Evolutionary conservation across 2,797 vertebrate species (phyloP), one percentile per base, ranked within the genome.

Genomic region (Chaunax sp.): DNA sequence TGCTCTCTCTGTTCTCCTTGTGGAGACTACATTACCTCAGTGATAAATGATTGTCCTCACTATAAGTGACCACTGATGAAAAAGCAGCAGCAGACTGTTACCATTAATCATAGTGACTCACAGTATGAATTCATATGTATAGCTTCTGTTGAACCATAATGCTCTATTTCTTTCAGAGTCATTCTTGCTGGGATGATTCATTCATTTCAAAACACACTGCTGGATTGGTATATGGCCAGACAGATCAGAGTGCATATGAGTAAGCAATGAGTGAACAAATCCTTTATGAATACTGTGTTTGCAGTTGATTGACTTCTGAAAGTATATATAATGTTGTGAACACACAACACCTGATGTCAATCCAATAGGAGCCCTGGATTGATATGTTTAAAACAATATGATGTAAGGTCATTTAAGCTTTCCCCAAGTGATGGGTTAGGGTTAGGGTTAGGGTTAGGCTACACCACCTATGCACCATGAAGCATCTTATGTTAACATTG

Each of bases 31-130:
- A 75, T 80, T 67, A 77, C n/a, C 40, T 51, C 68, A 11, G 60
- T 84, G 75, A 82, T 82, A 67, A 86, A 84, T 70, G 64, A 72
- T 63, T 64, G 33, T 69, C 52, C 62, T 72, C 65, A 60, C 23
- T 75, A 38, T 80, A 80, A 80, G 65, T 68, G 71, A 75, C 33
- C 51, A 26, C 43, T 80, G 71, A 81, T 75, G 57, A 57, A 25
- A 62, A 53, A 72, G 59, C 53, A 54, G 69, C 60, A 58, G 68
- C 40, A 16, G 38, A 44, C 60, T 45, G 43, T 25, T 49, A 41
- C 43, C 62, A 44, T 69, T 62, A 50, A 50, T 60, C 72, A 30
- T 40, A 33, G 49, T 64, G 61, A 64, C 60, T 72, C 64, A 38
- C 63, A 51, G 37, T 15, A 5, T 55, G 33, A 61, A 52, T 57